Evolutionary conservation across 2,888 invertebrate species (phyloP).

Genomic region (Limnephilus marmoratus): DNA sequence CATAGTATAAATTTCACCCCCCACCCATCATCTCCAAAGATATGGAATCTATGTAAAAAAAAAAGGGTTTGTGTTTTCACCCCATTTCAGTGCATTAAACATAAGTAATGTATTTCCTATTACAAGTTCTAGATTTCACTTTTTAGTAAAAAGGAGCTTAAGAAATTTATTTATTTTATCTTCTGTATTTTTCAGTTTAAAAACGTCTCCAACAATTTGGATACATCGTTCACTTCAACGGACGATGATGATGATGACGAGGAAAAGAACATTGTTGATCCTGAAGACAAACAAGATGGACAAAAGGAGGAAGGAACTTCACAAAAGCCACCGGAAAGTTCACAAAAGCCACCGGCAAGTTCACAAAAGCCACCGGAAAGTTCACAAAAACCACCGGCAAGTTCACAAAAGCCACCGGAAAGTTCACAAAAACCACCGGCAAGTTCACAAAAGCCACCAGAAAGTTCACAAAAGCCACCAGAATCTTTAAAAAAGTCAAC

Average conservation of each 20-base stretch:
- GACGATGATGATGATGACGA: constrained; percentile 26
- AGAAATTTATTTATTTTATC: neutral
- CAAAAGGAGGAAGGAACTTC: neutral
- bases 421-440: neutral
- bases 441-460: neutral
- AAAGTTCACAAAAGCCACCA: neutral
- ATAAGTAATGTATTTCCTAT: no score
- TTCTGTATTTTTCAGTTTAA: constrained; percentile 29
- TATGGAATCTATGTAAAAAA: no score
- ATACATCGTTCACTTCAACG: constrained; percentile 37
- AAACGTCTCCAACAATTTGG: constrained; percentile 15
- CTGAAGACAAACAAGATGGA: neutral
- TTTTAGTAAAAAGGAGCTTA: neutral
- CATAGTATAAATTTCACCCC: neutral
- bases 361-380: neutral
- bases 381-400: neutral
- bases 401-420: neutral
- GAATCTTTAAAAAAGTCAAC: neutral
- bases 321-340: neutral
- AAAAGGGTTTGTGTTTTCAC: no score
- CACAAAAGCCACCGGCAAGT: neutral
- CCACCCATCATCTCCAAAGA: no score
- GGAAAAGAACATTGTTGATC: neutral
- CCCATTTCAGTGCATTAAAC: no score
- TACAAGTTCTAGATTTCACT: neutral